Percentiles rank a stretch among this genome's conserved stretches.
These are phyloP conservation scores for Hassar affinis DNA, from an alignment of 2,113 vertebrate species.

Conservation along the genomic window DNA sequence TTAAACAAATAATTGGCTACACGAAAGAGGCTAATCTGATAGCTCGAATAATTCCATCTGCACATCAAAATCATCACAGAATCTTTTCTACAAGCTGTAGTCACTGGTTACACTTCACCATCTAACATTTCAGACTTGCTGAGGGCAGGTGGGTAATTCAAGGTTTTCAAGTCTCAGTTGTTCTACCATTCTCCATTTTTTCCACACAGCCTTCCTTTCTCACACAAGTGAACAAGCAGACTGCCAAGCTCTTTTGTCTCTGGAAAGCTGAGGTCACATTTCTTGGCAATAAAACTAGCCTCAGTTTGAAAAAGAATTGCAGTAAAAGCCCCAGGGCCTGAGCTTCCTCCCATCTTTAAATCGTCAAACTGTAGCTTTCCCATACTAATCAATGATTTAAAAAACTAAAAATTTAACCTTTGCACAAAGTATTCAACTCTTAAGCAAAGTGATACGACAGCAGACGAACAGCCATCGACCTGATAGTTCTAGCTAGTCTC, in stretches of 20 bases:
- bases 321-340: neutral
- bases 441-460: neutral
- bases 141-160: conserved; percentile 25
- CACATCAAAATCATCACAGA: neutral
- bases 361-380: neutral
- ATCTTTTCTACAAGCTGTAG: neutral
- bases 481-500: neutral
- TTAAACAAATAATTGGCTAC: neutral
- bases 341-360: neutral
- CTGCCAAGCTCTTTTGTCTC: conserved; percentile 44
- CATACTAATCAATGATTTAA: neutral
- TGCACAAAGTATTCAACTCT: neutral
- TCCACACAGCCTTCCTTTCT: conserved; percentile 29
- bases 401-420: neutral
- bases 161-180: conserved; percentile 4
- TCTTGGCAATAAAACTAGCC: conserved; percentile 39
- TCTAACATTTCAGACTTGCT: neutral
- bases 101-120: neutral
- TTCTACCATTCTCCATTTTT: neutral
- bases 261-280: conserved; percentile 48
- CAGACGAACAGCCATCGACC: neutral
- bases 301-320: conserved; percentile 50
- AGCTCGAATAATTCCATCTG: neutral
- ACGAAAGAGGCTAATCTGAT: neutral
- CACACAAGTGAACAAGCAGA: conserved; percentile 25